phyloP scores from a whole-genome alignment of 2,888 invertebrate genomes.

The Lampropteryx suffumata region DNA sequence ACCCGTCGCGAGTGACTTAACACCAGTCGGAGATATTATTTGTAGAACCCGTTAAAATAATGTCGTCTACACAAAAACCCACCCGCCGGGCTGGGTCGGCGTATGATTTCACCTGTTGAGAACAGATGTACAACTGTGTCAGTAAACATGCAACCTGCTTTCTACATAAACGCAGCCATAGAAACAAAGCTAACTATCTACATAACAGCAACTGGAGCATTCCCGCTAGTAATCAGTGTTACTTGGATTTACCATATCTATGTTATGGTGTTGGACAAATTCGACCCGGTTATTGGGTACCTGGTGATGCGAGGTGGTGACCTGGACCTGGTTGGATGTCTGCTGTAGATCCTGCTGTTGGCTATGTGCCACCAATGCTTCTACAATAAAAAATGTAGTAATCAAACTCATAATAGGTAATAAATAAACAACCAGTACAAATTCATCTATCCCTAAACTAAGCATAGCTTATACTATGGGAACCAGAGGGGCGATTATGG shows the following conservation, averaged over 20 bases:
- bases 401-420: background rate
- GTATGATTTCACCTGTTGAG: background rate
- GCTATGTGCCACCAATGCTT: constrained; percentile 73
- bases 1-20: too few relatives aligned
- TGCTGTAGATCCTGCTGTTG: constrained; percentile 73
- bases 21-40: too few relatives aligned
- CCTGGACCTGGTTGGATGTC: constrained; percentile 58
- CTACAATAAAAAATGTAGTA: constrained; percentile 39
- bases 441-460: too few relatives aligned
- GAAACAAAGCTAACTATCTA: constrained; percentile 14
- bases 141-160: constrained; percentile 1
- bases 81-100: too few relatives aligned
- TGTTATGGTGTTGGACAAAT: constrained; percentile 82
- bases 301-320: constrained; percentile 73
- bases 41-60: too few relatives aligned
- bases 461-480: too few relatives aligned
- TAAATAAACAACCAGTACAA: too few relatives aligned
- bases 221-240: constrained; percentile 70
- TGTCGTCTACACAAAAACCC: too few relatives aligned
- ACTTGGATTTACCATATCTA: constrained; percentile 81
- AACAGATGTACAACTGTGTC: too few relatives aligned
- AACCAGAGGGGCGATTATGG: too few relatives aligned
- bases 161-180: constrained; percentile 3
- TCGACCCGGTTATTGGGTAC: constrained; percentile 81
- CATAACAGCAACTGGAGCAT: constrained; percentile 57